A percentile compares a stretch with the other conserved stretches of the same genome.
These are phyloP conservation scores for Chrysolophus pictus DNA, from an alignment of 2,797 vertebrate species.

Conservation along the genomic window DNA sequence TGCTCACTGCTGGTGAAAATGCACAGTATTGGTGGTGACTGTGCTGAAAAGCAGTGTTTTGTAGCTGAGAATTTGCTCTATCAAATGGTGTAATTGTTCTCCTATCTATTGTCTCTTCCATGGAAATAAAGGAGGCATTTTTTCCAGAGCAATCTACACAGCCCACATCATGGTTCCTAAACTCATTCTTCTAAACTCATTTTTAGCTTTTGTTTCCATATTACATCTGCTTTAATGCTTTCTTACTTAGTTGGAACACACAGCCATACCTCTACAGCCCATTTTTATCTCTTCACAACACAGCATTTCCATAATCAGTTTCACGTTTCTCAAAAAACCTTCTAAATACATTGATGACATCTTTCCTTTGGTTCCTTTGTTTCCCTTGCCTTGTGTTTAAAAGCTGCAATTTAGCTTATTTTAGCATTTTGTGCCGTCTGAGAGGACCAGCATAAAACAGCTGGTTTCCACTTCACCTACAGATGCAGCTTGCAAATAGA, in stretches of 20 bases:
- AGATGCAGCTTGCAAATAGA: background rate
- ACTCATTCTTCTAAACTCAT: background rate
- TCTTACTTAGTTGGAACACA: background rate
- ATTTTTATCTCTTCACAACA: background rate
- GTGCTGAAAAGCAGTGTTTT: too few relatives aligned
- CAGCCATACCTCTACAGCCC: background rate
- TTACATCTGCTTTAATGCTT: background rate
- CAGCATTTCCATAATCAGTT: background rate
- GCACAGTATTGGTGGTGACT: too few relatives aligned
- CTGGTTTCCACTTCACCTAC: background rate
- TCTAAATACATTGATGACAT: too few relatives aligned
- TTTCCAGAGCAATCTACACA: too few relatives aligned
- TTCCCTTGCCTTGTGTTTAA: background rate
- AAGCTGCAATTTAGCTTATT: background rate
- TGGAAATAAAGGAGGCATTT: too few relatives aligned
- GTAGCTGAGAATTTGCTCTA: too few relatives aligned
- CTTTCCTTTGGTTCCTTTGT: background rate
- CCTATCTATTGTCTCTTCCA: too few relatives aligned
- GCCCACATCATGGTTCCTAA: background rate
- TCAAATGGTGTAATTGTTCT: too few relatives aligned
- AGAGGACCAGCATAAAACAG: background rate
- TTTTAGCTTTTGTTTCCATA: background rate
- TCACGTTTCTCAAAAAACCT: background rate
- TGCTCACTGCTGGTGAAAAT: too few relatives aligned
- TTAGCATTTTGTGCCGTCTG: background rate